phyloP scores from a whole-genome alignment of 35 echinoderm and acorn worm species.

The Holothuria glaberrima region DNA sequence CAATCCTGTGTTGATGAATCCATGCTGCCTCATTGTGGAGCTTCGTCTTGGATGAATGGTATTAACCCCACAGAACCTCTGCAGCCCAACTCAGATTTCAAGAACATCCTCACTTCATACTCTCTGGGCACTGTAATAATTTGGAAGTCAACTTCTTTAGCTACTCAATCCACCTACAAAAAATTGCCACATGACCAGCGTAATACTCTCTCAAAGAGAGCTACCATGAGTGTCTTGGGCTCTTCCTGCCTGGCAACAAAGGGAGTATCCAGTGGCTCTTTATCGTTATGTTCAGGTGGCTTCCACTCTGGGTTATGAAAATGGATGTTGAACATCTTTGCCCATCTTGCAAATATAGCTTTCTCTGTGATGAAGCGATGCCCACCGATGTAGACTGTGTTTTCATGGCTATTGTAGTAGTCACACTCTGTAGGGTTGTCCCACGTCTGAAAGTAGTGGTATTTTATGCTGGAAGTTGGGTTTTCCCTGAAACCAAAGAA shows the following conservation, averaged over 20 bases:
- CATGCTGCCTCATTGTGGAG: too few species aligned
- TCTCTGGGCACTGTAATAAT: too few species aligned
- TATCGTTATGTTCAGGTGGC: conserved; percentile 36
- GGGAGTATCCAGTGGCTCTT: conserved; percentile 70
- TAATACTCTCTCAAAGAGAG: conserved; percentile 23
- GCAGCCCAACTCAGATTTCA: too few species aligned
- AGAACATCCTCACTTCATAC: too few species aligned
- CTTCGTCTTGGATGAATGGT: too few species aligned
- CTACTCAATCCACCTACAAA: conserved; percentile 2
- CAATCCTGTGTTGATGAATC: too few species aligned
- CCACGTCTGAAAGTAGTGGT: conserved; percentile 89
- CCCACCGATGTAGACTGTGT: conserved; percentile 70
- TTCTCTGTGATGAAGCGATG: conserved; percentile 98
- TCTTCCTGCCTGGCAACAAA: conserved; percentile 78
- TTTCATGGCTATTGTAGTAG: conserved; percentile 93
- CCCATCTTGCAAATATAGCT: conserved; percentile 91
- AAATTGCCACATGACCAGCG: conserved; percentile 41
- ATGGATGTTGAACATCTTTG: conserved; percentile 79
- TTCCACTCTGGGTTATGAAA: conserved; percentile 89
- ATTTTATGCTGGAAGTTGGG: conserved; percentile 77
- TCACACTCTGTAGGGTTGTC: conserved; percentile 78
- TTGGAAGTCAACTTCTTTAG: too few species aligned
- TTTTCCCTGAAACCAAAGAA: conserved; percentile 57
- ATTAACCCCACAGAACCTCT: too few species aligned
- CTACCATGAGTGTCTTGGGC: conserved; percentile 45